phyloP scores from a whole-genome alignment of 53 echinoderm and acorn worm genomes.

The Paracentrotus lividus region DNA sequence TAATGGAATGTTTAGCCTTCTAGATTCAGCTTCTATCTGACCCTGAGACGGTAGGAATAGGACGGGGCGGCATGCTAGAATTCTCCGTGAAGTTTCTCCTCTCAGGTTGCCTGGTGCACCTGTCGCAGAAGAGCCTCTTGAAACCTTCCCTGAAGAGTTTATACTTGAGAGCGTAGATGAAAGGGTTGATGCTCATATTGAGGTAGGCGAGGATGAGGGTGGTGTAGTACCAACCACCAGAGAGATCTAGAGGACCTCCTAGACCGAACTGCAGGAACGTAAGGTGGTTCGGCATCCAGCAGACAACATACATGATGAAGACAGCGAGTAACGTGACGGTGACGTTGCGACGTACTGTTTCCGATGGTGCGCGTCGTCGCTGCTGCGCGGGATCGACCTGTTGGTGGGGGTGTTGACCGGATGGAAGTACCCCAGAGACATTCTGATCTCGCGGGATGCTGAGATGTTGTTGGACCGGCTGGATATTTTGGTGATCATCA shows the following conservation, averaged over 20 bases:
- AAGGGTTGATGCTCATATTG: constrained; percentile 26
- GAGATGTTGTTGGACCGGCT: neutral
- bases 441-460: neutral
- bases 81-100: neutral
- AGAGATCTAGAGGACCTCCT: constrained; percentile 58
- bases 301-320: constrained; percentile 29
- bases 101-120: neutral
- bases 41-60: constrained; percentile 19
- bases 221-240: constrained; percentile 69
- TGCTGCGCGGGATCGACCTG: neutral
- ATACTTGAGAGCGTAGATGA: constrained; percentile 85
- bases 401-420: constrained; percentile 1
- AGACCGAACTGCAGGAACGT: neutral
- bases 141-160: constrained; percentile 78
- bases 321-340: neutral
- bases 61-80: neutral
- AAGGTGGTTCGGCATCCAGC: constrained; percentile 13
- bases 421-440: neutral
- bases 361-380: constrained; percentile 6
- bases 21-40: constrained; percentile 2
- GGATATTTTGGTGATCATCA: neutral
- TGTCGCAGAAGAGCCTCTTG: constrained; percentile 61
- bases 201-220: constrained; percentile 35
- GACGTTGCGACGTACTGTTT: constrained; percentile 13
- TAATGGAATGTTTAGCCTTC: neutral